A percentile compares a stretch with the other conserved stretches of the same genome.
Evolutionary conservation across 2,113 vertebrate species (phyloP).

Genomic region (Tamias sibiricus): DNA sequence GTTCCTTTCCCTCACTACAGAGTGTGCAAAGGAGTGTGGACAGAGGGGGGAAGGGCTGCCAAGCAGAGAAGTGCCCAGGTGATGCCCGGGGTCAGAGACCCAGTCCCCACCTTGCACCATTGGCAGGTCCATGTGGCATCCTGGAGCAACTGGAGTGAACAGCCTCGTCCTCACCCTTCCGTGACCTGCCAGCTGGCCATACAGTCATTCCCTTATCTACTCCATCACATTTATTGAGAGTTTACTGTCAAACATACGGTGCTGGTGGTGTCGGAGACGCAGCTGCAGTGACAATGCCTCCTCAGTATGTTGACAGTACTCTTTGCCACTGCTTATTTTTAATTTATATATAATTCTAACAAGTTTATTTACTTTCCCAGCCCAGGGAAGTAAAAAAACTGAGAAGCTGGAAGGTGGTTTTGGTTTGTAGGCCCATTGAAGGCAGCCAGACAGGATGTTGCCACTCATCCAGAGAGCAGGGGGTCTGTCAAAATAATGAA

Average conservation of each 20-base stretch:
- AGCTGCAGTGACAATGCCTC: not conserved
- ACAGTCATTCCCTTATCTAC: not conserved
- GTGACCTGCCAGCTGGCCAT: not conserved
- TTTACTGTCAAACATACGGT: not conserved
- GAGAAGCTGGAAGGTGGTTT: not conserved
- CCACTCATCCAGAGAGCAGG: not conserved
- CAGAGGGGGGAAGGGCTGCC: not conserved
- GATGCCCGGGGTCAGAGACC: rapidly evolving
- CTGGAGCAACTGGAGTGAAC: not conserved
- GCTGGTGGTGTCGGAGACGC: not conserved
- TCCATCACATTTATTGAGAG: not conserved
- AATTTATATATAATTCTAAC: not conserved
- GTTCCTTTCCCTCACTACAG: not conserved
- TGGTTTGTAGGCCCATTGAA: not conserved
- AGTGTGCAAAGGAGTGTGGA: not conserved
- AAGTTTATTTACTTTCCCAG: not conserved
- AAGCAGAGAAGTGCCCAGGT: too few relatives aligned
- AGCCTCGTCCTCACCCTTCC: not conserved
- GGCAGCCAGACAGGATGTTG: not conserved
- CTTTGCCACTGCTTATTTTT: not conserved
- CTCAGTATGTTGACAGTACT: not conserved
- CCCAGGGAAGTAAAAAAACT: not conserved
- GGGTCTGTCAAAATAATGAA: not conserved
- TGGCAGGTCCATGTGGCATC: not conserved
- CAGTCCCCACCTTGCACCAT: rapidly evolving